These are phyloP conservation scores for Troilus luridus DNA, from an alignment of 2,888 invertebrate genomes.

Conservation along the genomic window DNA sequence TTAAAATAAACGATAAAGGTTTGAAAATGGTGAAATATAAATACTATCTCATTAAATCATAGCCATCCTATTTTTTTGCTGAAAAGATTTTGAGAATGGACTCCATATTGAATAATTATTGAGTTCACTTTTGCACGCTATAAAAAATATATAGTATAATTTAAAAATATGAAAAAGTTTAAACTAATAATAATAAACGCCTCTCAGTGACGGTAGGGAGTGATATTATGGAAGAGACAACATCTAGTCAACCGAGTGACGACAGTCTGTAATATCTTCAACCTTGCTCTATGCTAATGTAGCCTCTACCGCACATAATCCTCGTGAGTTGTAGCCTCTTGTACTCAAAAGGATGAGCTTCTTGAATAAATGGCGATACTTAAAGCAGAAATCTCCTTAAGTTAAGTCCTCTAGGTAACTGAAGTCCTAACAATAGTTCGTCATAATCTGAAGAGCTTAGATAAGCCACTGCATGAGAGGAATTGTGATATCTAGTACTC, in stretches of 20 bases:
- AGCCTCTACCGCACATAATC: neutral
- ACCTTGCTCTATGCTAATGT: conserved; percentile 20
- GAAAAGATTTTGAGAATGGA: too few relatives aligned
- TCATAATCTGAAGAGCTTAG: neutral
- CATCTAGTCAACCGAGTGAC: neutral
- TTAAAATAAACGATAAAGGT: too few relatives aligned
- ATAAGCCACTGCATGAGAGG: too few relatives aligned
- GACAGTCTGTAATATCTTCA: neutral
- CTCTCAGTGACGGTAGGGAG: neutral
- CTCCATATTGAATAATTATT: too few relatives aligned
- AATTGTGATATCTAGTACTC: too few relatives aligned
- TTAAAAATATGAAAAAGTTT: neutral
- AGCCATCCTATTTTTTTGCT: too few relatives aligned
- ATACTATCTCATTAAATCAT: too few relatives aligned
- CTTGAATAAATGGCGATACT: neutral
- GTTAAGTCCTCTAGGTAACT: neutral
- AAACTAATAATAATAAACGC: too few relatives aligned
- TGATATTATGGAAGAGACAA: neutral
- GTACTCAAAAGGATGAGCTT: neutral
- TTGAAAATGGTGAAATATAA: too few relatives aligned
- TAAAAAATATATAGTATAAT: too few relatives aligned
- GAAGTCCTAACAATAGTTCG: neutral
- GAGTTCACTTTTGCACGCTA: too few relatives aligned
- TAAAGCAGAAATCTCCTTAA: neutral
- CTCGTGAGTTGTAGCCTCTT: neutral